Evolutionary conservation across 2,797 vertebrate genomes (phyloP).

Genomic region (Enoplosus armatus): DNA sequence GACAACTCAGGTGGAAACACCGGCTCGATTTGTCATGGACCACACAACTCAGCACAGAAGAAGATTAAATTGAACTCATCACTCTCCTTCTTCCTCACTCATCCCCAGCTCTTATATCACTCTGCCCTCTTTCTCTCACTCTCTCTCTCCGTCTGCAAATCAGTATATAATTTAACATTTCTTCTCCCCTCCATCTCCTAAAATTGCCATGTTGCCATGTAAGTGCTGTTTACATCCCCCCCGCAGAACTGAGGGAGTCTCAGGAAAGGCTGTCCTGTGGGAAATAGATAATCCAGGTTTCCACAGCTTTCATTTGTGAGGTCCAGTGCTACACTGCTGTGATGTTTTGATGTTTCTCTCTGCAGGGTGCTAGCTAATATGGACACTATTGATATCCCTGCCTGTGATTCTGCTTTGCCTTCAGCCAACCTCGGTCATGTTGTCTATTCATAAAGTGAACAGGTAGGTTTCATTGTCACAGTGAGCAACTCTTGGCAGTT

Average conservation of each 20-base stretch:
- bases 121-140: not conserved
- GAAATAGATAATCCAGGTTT: slow-evolving; percentile 37
- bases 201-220: slow-evolving; percentile 58
- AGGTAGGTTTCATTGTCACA: not conserved
- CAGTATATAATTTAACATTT: slow-evolving; percentile 31
- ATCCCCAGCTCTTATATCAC: slow-evolving; percentile 9
- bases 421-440: slow-evolving; percentile 6
- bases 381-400: slow-evolving; percentile 51
- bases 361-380: slow-evolving; percentile 44
- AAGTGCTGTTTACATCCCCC: slow-evolving; percentile 62
- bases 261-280: slow-evolving; percentile 8
- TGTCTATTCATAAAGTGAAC: not conserved
- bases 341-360: slow-evolving; percentile 63
- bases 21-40: slow-evolving; percentile 65
- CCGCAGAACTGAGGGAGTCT: slow-evolving; percentile 16
- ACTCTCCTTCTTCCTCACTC: slow-evolving; percentile 28
- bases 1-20: slow-evolving; percentile 60
- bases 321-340: slow-evolving; percentile 41
- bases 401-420: slow-evolving; percentile 30
- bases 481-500: not conserved
- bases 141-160: slow-evolving; percentile 21
- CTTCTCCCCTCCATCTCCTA: slow-evolving; percentile 30
- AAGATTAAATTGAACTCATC: slow-evolving; percentile 72
- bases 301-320: slow-evolving; percentile 42
- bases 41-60: slow-evolving; percentile 38